Conservation (phyloP, 2,113 vertebrate genomes). For the pig (Sus scrofa) region T2T-Sscrofa CM000817.6:111778501-111779000, state of each 20-base stretch:
- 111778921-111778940: neutral
- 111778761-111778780: neutral
- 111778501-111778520: neutral
- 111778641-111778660: neutral
- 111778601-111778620: neutral
- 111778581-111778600: neutral
- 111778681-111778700: neutral
- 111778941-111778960: neutral
- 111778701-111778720: constrained; percentile 4
- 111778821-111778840: neutral
- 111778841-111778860: neutral
- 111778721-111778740: neutral
- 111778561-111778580: neutral
- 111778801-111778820: neutral
- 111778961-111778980: neutral
- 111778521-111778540: neutral
- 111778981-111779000: neutral
- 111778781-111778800: neutral
- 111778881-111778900: constrained; percentile 35
- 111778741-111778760: neutral
- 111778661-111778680: neutral
- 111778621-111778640: neutral
- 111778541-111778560: neutral
- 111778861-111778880: neutral
- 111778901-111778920: neutral